Percentiles rank a stretch among this genome's conserved stretches.
Evolutionary conservation across 2,797 vertebrate genomes (phyloP).

Genomic region (Bradypus variegatus): DNA sequence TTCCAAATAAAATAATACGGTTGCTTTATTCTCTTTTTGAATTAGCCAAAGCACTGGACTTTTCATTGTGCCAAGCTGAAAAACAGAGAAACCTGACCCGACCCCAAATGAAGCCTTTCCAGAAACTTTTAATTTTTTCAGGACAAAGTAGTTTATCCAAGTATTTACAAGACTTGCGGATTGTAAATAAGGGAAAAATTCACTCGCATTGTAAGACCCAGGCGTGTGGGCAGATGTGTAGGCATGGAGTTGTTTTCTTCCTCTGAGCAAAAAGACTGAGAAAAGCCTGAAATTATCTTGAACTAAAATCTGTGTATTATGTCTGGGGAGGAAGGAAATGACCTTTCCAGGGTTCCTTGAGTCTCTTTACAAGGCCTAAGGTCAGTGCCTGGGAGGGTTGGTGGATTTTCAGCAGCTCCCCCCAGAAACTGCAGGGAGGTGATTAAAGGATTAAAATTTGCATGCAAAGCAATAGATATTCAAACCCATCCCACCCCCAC

Average conservation of each 20-base stretch:
- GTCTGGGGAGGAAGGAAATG: constrained; percentile 45
- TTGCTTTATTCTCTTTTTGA: neutral
- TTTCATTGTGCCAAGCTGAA: neutral
- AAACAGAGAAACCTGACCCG: neutral
- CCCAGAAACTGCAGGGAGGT: neutral
- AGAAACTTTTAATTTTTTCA: neutral
- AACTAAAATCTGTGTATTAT: constrained; percentile 52
- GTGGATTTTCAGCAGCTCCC: neutral
- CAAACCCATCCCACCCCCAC: neutral
- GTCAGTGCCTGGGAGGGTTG: neutral
- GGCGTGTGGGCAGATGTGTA: neutral
- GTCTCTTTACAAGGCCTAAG: neutral
- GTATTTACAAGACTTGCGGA: neutral
- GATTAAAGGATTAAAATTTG: constrained; percentile 52
- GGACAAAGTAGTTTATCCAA: neutral
- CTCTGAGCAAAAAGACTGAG: constrained; percentile 41
- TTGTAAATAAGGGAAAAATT: constrained; percentile 46
- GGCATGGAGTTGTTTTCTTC: constrained; percentile 28
- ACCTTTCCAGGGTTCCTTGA: constrained; percentile 30
- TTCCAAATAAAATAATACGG: neutral
- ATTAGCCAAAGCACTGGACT: neutral
- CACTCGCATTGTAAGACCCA: constrained; percentile 46
- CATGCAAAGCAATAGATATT: constrained; percentile 49
- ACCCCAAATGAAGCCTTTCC: neutral
- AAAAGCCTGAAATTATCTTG: constrained; percentile 61